phyloP scores from a whole-genome alignment of 2,113 vertebrate species.

The Amphiprion percula region DNA sequence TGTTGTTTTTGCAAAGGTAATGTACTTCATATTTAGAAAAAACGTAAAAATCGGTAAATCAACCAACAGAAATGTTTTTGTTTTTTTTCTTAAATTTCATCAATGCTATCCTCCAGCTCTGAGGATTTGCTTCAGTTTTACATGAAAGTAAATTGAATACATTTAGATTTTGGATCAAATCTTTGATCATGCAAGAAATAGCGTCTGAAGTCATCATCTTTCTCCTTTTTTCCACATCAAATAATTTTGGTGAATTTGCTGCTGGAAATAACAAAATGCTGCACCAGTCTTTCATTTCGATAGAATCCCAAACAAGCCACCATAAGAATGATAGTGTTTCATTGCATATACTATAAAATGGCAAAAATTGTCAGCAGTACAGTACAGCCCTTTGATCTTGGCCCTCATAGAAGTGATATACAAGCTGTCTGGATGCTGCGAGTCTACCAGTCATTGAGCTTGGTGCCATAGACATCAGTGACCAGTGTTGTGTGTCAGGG shows the following conservation, averaged over 20 bases:
- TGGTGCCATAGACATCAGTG: slow-evolving; percentile 64
- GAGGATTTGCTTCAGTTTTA: too few species aligned
- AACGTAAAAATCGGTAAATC: too few species aligned
- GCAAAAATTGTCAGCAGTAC: slow-evolving; percentile 26
- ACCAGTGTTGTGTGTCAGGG: slow-evolving; percentile 69
- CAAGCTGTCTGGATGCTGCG: slow-evolving; percentile 55
- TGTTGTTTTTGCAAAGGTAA: too few species aligned
- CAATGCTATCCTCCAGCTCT: too few species aligned
- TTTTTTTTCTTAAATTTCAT: too few species aligned
- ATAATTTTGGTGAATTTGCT: not conserved
- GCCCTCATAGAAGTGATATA: slow-evolving; percentile 60
- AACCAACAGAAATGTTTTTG: too few species aligned
- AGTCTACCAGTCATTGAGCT: slow-evolving; percentile 46
- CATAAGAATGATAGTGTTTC: slow-evolving; percentile 34
- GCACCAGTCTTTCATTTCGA: slow-evolving; percentile 2
- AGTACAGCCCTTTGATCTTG: slow-evolving; percentile 66
- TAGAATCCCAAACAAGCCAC: not conserved
- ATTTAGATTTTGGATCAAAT: too few species aligned
- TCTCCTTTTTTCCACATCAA: too few species aligned
- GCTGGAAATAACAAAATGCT: not conserved
- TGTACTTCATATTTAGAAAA: too few species aligned
- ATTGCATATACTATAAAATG: slow-evolving; percentile 50
- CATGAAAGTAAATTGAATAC: too few species aligned
- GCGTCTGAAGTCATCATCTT: too few species aligned
- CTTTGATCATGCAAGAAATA: too few species aligned